Base-by-base conservation (phyloP, 2,797 vertebrate species). In the Neosalanx taihuensis region DNA sequence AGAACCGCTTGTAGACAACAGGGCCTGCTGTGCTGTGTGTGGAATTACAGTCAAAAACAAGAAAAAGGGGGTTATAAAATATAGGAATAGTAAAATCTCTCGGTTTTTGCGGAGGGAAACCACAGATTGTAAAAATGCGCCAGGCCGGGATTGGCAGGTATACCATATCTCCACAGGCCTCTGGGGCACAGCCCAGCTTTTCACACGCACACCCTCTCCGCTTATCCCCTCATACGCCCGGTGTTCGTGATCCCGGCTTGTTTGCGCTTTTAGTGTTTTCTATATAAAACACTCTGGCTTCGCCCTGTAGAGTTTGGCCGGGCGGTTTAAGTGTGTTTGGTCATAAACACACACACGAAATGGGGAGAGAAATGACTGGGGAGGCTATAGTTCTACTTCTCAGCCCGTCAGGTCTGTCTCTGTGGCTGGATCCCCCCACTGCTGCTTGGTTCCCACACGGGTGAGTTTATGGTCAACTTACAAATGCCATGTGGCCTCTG, bases 191-290 rank as follows among this genome's bases (percentile, higher is more conserved):
- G 74, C 73, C 78, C 72, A 69, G 72, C 61, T 70, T 73, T 71
- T 86, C 83, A 77, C 85, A 84, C 83, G 83, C 81, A 84, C 72
- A 73, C 56, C 56, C 20, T 58, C 20, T 31, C 41, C 49, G 3
- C 10, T 59, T 53, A 65, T 67, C 58, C 79, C 72, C 66, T 72
- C 51, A 72, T 12, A 29, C 53, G 67, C 64, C 75, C 75, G 67
- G 5, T 37, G 31, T 82, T 91, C 90, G 90, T 92, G 91, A 92
- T 89, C 88, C 88, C 84, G 76, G 85, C 91, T 91, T 74, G 78
- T 92, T 93, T 91, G 83, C 80, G 7, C 69, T 89, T 91, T 91
- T 89, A 91, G 85, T 89, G 89, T 87, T 91, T 89, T 91, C 87
- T 91, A 88, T 90, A 90, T 91, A 91, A 92, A 90, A 91, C 58